Evolutionary conservation across 2,888 invertebrate genomes (phyloP), one percentile per base, ranked within the genome.

Genomic region (Lasioglossum figueresi): DNA sequence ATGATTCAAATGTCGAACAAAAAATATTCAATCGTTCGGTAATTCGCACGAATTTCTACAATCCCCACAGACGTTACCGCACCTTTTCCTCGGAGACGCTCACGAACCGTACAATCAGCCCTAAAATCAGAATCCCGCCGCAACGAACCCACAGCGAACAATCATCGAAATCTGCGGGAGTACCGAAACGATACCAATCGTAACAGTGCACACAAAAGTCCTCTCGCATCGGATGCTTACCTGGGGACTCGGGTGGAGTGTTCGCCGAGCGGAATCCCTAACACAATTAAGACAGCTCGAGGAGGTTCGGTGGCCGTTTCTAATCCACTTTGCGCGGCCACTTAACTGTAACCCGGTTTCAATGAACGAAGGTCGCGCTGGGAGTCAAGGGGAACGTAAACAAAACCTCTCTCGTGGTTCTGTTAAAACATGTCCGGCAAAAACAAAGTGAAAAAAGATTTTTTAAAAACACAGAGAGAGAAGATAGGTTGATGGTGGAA

Each of bases 291-390:
- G 56, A 73, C 45, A 70, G 34, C 45, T 37, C 37, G 23, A n/a
- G 27, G 34, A 68, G 19, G 23, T 66, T 14, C 31, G 52, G 14
- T 34, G 37, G 14, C 12, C 19, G 43, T 31, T 27, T 70, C 48
- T 75, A 83, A 83, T 78, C 77, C 52, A 75, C 78, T 82, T 40
- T n/a, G 23, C 45, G 8, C 23, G 12, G 43, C 19, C 48, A 34
- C 56, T 27, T 73, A 27, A 48, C 5, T 56, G 27, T 31, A 43
- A 19, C 34, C 45, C 31, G 37, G 40, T 68, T 68, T 63, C 72
- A 56, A 79, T 72, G 63, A 79, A 73, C 68, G 45, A 16, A 72
- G 66, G 34, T 27, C 59, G 59, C 52, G n/a, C 19, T 6, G 37
- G 6, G 27, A 27, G 19, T 48, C 63, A 45, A 16, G 59, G n/a